phyloP scores from a whole-genome alignment of 2,888 invertebrate genomes.

The Leptinotarsa juncta region DNA sequence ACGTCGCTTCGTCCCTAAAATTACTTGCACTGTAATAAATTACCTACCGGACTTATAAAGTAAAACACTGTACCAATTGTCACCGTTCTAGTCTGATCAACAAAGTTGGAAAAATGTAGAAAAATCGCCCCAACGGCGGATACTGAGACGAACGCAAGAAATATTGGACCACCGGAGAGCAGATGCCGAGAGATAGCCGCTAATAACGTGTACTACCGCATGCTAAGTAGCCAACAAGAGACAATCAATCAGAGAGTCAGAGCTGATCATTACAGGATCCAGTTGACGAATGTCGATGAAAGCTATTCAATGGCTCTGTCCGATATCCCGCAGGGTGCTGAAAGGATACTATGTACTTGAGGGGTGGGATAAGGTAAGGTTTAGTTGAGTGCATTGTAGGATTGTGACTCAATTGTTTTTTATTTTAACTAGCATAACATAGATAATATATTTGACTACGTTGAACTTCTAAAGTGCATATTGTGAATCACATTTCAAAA shows the following conservation, averaged over 20 bases:
- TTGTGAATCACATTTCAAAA: too few relatives aligned
- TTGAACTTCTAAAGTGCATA: too few relatives aligned
- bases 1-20: too few relatives aligned
- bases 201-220: constrained; percentile 63
- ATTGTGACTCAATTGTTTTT: too few relatives aligned
- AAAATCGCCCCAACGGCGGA: constrained; percentile 10
- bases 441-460: too few relatives aligned
- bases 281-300: constrained; percentile 43
- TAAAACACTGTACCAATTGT: background rate
- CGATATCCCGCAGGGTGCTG: constrained; percentile 19
- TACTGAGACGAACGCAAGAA: constrained; percentile 32
- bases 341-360: background rate
- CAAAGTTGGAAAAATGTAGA: background rate
- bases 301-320: constrained; percentile 15
- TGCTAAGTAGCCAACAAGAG: constrained; percentile 60
- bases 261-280: constrained; percentile 42
- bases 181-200: constrained; percentile 61
- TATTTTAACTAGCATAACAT: too few relatives aligned
- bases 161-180: constrained; percentile 60
- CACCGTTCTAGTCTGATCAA: background rate
- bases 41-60: background rate
- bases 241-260: constrained; percentile 59
- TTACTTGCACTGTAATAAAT: too few relatives aligned
- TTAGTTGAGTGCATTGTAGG: background rate
- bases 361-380: background rate